Evolutionary conservation across 35 echinoderm and acorn worm genomes (phyloP).

Genomic region (Patiria miniata): DNA sequence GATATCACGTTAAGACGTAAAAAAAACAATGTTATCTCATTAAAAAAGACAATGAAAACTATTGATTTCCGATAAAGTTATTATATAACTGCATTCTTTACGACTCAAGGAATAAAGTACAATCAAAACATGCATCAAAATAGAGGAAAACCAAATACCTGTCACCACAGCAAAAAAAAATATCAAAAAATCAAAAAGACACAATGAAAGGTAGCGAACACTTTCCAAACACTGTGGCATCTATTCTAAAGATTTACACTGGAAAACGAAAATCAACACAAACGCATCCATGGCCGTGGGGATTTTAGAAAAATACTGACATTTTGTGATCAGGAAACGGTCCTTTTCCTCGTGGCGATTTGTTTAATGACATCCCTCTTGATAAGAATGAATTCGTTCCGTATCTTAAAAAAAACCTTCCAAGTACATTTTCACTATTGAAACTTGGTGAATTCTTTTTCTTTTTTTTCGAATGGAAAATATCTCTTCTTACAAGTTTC

Average conservation of each 20-base stretch:
- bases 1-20: not conserved
- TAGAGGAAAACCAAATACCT: no score
- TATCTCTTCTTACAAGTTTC: no score
- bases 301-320: no score
- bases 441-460: no score
- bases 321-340: no score
- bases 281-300: not conserved
- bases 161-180: slow-evolving; percentile 25
- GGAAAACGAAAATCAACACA: not conserved
- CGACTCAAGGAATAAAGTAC: not conserved
- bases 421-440: no score
- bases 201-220: not conserved
- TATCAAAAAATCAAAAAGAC: not conserved
- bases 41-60: not conserved
- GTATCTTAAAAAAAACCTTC: no score
- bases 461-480: no score
- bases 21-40: not conserved
- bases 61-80: not conserved
- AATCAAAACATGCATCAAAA: slow-evolving; percentile 25
- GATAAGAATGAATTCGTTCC: no score
- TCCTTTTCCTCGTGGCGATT: no score
- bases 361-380: no score
- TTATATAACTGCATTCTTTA: slow-evolving; percentile 12
- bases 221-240: not conserved
- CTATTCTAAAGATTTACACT: slow-evolving; percentile 13